A percentile compares a stretch with the other conserved stretches of the same genome.
phyloP scores from a whole-genome alignment of 2,113 vertebrate species.

The Thoracochromis brauschi region DNA sequence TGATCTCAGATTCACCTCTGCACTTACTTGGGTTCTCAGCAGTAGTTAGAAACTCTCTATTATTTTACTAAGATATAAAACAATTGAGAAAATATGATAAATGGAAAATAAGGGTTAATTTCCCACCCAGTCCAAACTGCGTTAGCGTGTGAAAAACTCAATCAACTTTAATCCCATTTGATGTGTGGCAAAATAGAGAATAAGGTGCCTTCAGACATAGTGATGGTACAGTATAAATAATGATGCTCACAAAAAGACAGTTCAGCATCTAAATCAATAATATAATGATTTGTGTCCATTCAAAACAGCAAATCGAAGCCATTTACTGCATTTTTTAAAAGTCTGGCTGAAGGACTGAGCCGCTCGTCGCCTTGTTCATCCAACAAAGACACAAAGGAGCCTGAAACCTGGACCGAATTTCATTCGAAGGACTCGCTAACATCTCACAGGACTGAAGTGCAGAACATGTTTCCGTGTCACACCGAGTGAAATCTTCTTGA shows the following conservation, averaged over 20 bases:
- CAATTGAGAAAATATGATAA: not conserved
- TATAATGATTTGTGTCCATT: not conserved
- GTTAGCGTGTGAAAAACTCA: not conserved
- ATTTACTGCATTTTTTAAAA: not conserved
- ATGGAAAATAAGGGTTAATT: not conserved
- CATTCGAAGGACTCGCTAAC: not conserved
- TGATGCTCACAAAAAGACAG: not conserved
- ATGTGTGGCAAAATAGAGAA: not conserved
- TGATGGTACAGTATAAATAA: not conserved
- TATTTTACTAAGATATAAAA: not conserved
- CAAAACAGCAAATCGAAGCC: not conserved
- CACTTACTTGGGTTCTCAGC: not conserved
- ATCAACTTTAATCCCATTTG: not conserved
- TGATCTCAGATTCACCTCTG: not conserved
- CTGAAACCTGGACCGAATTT: not conserved
- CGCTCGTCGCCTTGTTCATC: not conserved
- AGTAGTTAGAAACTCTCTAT: fast-evolving
- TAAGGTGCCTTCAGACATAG: constrained; percentile 38
- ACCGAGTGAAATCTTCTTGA: not conserved
- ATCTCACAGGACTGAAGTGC: not conserved
- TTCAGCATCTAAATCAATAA: not conserved
- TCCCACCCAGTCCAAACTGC: constrained; percentile 3
- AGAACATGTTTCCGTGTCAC: not conserved
- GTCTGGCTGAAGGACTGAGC: not conserved
- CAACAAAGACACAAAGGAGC: not conserved